Base-by-base conservation (phyloP, 2,113 vertebrate species). In the Sorex araneus region DNA sequence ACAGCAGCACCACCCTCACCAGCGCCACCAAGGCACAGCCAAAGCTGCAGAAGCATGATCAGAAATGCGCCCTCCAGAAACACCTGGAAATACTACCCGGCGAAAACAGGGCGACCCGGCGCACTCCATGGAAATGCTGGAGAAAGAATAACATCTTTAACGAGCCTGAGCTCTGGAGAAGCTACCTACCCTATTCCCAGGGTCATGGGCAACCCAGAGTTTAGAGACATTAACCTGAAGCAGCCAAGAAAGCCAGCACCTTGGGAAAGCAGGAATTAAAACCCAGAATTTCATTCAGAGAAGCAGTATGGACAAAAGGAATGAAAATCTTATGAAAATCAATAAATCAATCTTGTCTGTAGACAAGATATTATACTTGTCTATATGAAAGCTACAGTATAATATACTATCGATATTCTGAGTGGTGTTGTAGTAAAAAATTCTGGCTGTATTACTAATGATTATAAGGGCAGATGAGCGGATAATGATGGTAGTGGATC, bases 401-500 rank as follows among this genome's bases (percentile, higher is more conserved):
- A 50, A 9, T 99, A 99, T 97, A 96, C 97, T 74, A 87, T 98
- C 86, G 96, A 98, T 78, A 97, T 99, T 97, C 98, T 98, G 82
- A 99, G 99, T 63, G 99, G 99, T 8, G 94, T 99, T 84, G 96
- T 99, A 80, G 98, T 98, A 66, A 97, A 75, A 74, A 98, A 95
- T 96, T 98, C 98, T 95, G 97, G 98, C 95, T 98, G 98, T 71
- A 98, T 99, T 95, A 98, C 98, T 25, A 99, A 99, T 97, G 99
- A 99, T 97, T 99, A 98, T 85, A 97, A 99, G 76, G 96, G 98
- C 96, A 99, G 98, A 97, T 97, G 98, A 82, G 97, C 97, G 0
- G 99, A 99, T 92, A 99, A 99, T 47, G 99, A 99, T 94, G 99
- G 99, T 80, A 99, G 99, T 16, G 98, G 99, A 92, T 99, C 99